Evolutionary conservation across 2,888 invertebrate genomes (phyloP).

Genomic region (Muschampia plurimacula): DNA sequence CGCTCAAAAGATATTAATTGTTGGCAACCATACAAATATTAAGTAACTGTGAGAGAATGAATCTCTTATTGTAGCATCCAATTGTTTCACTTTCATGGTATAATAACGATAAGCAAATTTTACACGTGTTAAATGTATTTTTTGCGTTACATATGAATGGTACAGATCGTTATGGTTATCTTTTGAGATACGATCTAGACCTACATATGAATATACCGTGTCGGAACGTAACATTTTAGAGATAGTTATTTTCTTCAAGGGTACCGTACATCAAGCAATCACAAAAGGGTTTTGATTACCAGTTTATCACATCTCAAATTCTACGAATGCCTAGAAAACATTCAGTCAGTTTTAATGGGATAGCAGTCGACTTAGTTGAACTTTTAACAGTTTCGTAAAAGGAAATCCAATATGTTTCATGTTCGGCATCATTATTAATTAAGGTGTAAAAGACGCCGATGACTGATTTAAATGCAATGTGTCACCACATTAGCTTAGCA

Average conservation of each 20-base stretch:
- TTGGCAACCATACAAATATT: not conserved
- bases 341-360: too few species aligned
- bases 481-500: too few species aligned
- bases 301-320: too few species aligned
- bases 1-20: not conserved
- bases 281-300: not conserved
- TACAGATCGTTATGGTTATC: slow-evolving; percentile 36
- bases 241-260: slow-evolving; percentile 40
- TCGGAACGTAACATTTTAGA: slow-evolving; percentile 46
- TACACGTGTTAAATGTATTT: slow-evolving; percentile 34
- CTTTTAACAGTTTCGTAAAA: too few species aligned
- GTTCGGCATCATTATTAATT: too few species aligned
- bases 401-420: too few species aligned
- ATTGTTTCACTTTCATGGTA: slow-evolving; percentile 21
- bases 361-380: too few species aligned
- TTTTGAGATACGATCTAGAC: slow-evolving; percentile 60
- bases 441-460: too few species aligned
- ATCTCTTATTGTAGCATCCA: not conserved
- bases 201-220: slow-evolving; percentile 62
- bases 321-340: too few species aligned
- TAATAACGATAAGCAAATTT: not conserved
- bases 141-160: slow-evolving; percentile 36
- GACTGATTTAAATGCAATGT: too few species aligned
- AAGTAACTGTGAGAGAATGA: not conserved
- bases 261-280: slow-evolving; percentile 9